Percentiles rank a stretch among this genome's conserved stretches.
phyloP scores from a whole-genome alignment of 2,797 vertebrate genomes.

The Onychomys torridus region DNA sequence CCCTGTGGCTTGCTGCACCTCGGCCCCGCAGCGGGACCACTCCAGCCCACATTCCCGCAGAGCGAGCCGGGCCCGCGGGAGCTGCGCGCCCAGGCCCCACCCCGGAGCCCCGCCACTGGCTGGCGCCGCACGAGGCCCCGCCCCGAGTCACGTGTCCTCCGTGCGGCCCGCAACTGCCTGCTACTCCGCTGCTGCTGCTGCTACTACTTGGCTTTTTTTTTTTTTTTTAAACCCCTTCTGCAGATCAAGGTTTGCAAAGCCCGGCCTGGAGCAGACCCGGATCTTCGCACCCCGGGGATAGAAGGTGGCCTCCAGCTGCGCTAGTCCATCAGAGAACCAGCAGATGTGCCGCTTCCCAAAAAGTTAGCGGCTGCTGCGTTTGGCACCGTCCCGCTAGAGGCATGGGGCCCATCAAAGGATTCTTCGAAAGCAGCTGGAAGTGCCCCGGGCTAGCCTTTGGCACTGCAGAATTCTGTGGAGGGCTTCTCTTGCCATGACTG shows the following conservation, averaged over 20 bases:
- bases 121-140: conserved; percentile 85
- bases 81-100: conserved; percentile 85
- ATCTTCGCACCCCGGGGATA: not conserved
- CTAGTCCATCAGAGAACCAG: conserved; percentile 17
- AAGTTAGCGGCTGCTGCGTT: conserved; percentile 46
- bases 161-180: not conserved
- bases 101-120: conserved; percentile 90
- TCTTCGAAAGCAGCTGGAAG: conserved; percentile 54
- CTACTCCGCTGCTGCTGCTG: no score
- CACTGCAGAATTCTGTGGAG: conserved; percentile 1
- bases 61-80: conserved; percentile 81
- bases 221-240: not conserved
- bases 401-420: conserved; percentile 27
- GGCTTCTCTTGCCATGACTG: not conserved
- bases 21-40: conserved; percentile 82
- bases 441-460: not conserved
- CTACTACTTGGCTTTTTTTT: not conserved
- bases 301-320: not conserved
- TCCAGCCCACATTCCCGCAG: conserved; percentile 86
- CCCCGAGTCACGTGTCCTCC: conserved; percentile 83
- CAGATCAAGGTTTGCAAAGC: not conserved
- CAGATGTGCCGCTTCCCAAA: conserved; percentile 12
- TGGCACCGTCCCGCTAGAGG: not conserved
- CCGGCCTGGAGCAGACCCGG: not conserved
- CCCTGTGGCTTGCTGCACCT: conserved; percentile 82